A percentile compares a stretch with the other conserved stretches of the same genome.
phyloP scores from a whole-genome alignment of 2,888 invertebrate genomes.

The Bursaphelenchus okinawaensis region DNA sequence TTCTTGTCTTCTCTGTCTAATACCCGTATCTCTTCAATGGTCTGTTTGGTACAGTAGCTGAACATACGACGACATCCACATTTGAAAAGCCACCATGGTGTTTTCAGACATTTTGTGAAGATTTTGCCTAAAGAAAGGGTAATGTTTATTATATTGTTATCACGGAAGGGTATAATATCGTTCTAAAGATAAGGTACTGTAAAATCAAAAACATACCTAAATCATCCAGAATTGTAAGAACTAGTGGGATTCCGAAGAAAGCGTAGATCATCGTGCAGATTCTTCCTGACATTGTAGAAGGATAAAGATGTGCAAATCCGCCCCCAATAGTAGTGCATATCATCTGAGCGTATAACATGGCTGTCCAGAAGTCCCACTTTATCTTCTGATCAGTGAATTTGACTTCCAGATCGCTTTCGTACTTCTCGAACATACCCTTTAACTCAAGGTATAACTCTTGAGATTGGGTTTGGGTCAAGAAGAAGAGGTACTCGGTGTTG shows the following conservation, averaged over 20 bases:
- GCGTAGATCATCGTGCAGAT: constrained; percentile 86
- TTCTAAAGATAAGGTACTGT: neutral
- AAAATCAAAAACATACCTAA: constrained; percentile 34
- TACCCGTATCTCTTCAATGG: constrained; percentile 41
- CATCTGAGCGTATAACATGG: constrained; percentile 55
- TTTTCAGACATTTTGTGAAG: constrained; percentile 44
- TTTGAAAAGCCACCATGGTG: constrained; percentile 52
- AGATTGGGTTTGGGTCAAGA: constrained; percentile 39
- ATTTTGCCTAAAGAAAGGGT: constrained; percentile 42
- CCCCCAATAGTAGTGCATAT: constrained; percentile 55
- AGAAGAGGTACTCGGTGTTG: constrained; percentile 48
- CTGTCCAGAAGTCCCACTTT: constrained; percentile 55
- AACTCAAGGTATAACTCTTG: constrained; percentile 23
- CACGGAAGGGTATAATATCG: neutral
- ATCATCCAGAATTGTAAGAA: constrained; percentile 81
- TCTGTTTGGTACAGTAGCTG: constrained; percentile 54
- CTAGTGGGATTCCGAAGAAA: constrained; percentile 87
- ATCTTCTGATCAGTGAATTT: constrained; percentile 51
- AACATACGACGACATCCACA: constrained; percentile 47
- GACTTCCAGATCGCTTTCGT: constrained; percentile 46
- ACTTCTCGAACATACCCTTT: constrained; percentile 13
- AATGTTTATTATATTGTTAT: neutral
- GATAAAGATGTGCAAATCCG: constrained; percentile 75
- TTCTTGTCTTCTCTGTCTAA: constrained; percentile 46
- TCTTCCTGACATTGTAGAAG: constrained; percentile 76